Evolutionary conservation across 2,888 invertebrate genomes (phyloP).

Genomic region (Frankliniella fusca): DNA sequence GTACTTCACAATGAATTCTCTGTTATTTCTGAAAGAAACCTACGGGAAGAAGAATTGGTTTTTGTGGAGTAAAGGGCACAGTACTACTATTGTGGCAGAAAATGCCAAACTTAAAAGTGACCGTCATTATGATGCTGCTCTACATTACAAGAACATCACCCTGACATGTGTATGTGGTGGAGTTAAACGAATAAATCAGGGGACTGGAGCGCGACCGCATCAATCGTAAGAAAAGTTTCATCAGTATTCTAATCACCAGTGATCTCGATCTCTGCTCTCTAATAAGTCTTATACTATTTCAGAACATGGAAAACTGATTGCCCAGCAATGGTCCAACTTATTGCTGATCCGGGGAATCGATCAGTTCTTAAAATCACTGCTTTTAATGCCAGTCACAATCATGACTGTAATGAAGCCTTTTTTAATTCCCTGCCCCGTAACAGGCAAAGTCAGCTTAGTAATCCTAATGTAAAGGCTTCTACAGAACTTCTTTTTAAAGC

Average conservation of each 20-base stretch:
- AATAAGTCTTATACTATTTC: too few relatives aligned
- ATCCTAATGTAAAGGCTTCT: neutral
- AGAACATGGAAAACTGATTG: neutral
- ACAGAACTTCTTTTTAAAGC: neutral
- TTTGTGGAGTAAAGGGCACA: too few relatives aligned
- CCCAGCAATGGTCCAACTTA: neutral
- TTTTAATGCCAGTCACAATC: too few relatives aligned
- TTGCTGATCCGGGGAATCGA: too few relatives aligned
- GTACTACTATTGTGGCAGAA: too few relatives aligned
- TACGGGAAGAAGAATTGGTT: too few relatives aligned
- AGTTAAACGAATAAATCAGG: neutral
- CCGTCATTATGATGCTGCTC: neutral
- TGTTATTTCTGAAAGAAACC: too few relatives aligned
- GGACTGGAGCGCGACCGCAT: neutral
- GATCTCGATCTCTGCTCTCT: neutral
- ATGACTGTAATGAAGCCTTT: too few relatives aligned
- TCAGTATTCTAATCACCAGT: neutral
- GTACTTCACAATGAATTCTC: too few relatives aligned
- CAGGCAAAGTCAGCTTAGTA: neutral
- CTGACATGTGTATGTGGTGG: neutral
- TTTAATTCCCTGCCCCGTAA: neutral
- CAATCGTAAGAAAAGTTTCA: neutral
- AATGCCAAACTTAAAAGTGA: too few relatives aligned
- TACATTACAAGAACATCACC: neutral
- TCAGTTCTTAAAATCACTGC: too few relatives aligned